These are phyloP conservation scores for Haliclona indistincta DNA, from an alignment of 37 sponge, comb jelly and placozoan species.

Conservation along the genomic window DNA sequence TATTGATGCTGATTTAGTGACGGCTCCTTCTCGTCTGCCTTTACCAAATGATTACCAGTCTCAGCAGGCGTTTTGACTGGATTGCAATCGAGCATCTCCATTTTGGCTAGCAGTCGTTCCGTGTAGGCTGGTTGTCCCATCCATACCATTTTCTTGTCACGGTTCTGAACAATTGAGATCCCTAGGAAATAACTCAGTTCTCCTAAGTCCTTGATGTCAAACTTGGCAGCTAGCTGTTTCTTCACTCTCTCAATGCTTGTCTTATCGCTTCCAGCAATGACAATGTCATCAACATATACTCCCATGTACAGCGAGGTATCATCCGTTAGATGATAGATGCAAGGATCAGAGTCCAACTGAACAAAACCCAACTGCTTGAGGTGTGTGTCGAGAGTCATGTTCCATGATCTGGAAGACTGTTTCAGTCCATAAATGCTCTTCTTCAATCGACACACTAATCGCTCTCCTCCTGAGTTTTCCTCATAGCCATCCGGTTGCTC, in stretches of 20 bases:
- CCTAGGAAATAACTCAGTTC: constrained; percentile 33
- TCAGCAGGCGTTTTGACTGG: constrained; percentile 26
- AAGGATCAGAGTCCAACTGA: constrained; percentile 43
- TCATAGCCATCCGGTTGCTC: constrained; percentile 46
- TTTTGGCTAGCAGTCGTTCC: constrained; percentile 10
- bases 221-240: constrained; percentile 23
- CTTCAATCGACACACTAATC: constrained; percentile 42
- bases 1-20: constrained; percentile 13
- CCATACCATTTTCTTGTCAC: constrained; percentile 5
- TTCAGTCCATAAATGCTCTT: constrained; percentile 66
- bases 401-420: constrained; percentile 66
- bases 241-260: constrained; percentile 40
- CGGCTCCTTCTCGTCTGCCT: constrained; percentile 18
- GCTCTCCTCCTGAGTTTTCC: constrained; percentile 18
- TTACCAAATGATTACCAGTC: constrained; percentile 4
- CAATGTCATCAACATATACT: constrained; percentile 65
- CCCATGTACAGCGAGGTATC: constrained; percentile 26
- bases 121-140: constrained; percentile 42
- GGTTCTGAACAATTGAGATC: constrained; percentile 28
- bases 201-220: constrained; percentile 55
- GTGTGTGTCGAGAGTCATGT: constrained; percentile 45
- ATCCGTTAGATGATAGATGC: constrained; percentile 34
- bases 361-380: constrained; percentile 50
- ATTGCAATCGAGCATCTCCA: constrained; percentile 27
- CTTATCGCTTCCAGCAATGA: constrained; percentile 26